These are phyloP conservation scores for Hapalemur alaotrensis DNA, from an alignment of 2,797 vertebrate genomes.

Conservation along the genomic window DNA sequence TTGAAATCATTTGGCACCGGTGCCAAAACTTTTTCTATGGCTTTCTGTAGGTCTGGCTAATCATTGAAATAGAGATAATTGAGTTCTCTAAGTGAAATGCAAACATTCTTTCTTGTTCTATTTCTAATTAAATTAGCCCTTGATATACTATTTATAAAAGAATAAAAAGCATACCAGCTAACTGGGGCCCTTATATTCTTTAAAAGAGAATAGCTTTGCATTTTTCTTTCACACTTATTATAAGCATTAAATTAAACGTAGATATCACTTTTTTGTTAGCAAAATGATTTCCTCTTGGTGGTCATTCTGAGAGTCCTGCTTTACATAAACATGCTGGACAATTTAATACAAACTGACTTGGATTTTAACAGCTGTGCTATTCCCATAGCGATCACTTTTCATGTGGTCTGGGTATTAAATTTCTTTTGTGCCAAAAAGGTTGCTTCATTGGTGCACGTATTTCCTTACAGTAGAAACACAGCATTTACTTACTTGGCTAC, in stretches of 20 bases:
- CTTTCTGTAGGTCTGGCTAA: constrained; percentile 10
- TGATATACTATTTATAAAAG: constrained; percentile 46
- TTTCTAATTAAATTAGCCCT: constrained; percentile 57
- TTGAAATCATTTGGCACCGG: constrained; percentile 27
- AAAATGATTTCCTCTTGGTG: constrained; percentile 81
- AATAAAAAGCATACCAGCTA: neutral
- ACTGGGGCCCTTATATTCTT: neutral
- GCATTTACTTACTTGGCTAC: constrained; percentile 80
- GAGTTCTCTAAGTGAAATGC: neutral
- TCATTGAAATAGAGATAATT: constrained; percentile 40
- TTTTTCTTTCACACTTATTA: constrained; percentile 18
- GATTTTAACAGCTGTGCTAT: constrained; percentile 84
- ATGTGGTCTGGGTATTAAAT: constrained; percentile 83
- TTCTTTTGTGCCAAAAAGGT: constrained; percentile 84
- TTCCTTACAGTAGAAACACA: constrained; percentile 84
- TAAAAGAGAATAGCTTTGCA: constrained; percentile 27
- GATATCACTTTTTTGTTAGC: constrained; percentile 74
- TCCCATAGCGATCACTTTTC: constrained; percentile 87
- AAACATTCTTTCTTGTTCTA: constrained; percentile 24
- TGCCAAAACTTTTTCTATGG: constrained; percentile 1
- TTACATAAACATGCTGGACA: constrained; percentile 80
- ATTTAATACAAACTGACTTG: constrained; percentile 85
- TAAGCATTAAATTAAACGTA: constrained; percentile 61
- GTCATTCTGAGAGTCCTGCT: constrained; percentile 76
- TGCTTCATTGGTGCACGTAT: constrained; percentile 77